A percentile compares a stretch with the other conserved stretches of the same genome.
These are phyloP conservation scores for Diadumene lineata DNA, from an alignment of 92 coral and sea anemone species.

Conservation along the genomic window DNA sequence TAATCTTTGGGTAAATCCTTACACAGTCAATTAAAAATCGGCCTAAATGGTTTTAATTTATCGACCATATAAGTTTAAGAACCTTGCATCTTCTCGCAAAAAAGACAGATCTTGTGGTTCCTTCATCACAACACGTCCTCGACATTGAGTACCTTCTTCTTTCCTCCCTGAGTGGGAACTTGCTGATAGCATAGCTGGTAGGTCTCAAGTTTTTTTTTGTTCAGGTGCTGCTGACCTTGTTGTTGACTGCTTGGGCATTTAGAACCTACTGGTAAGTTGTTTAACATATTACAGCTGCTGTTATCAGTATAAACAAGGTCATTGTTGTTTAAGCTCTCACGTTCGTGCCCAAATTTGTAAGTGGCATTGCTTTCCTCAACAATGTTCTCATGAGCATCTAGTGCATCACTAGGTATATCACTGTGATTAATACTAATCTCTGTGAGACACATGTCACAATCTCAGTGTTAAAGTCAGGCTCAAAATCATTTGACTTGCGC, in stretches of 20 bases:
- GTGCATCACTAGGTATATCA: too few species aligned
- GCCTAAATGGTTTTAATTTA: too few species aligned
- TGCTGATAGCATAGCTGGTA: neutral
- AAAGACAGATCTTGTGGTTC: too few species aligned
- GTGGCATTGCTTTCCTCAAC: too few species aligned
- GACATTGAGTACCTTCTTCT: too few species aligned
- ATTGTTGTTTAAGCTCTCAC: neutral
- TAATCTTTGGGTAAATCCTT: too few species aligned
- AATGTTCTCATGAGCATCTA: too few species aligned
- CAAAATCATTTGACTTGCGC: neutral
- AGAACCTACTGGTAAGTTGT: neutral
- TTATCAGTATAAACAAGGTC: neutral
- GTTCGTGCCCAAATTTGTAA: neutral
- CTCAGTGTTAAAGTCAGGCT: neutral
- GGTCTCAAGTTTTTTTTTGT: neutral
- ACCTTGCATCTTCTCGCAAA: too few species aligned
- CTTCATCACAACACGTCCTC: too few species aligned
- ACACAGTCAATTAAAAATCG: too few species aligned
- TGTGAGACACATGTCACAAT: neutral
- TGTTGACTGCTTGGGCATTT: neutral
- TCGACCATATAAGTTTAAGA: too few species aligned
- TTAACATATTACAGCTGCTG: neutral
- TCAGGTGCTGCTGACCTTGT: neutral
- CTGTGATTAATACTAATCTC: neutral
- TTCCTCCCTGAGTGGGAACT: too few species aligned